Evolutionary conservation across 2,113 vertebrate species (phyloP).

Genomic region (Psittacus erithacus): DNA sequence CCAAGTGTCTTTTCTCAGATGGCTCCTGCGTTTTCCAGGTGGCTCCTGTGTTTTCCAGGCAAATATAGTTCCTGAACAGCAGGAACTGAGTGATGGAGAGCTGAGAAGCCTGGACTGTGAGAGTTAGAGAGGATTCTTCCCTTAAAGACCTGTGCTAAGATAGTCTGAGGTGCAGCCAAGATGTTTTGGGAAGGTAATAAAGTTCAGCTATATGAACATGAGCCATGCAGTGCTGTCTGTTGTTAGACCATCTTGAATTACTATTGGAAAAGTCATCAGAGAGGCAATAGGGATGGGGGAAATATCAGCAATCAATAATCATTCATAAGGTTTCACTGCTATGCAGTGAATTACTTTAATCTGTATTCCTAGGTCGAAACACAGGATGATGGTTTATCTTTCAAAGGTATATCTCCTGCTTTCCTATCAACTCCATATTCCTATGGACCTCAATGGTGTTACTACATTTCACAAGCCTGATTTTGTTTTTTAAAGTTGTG

Average conservation of each 20-base stretch:
- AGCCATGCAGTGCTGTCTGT: not conserved
- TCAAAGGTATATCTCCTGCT: not conserved
- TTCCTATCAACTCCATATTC: not conserved
- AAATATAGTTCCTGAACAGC: not conserved
- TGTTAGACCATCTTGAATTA: not conserved
- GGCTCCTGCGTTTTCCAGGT: not conserved
- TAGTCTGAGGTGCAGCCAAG: rapidly evolving
- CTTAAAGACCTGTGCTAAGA: not conserved
- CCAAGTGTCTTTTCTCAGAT: not conserved
- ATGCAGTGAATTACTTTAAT: not conserved
- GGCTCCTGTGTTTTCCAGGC: not conserved
- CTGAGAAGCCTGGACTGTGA: not conserved
- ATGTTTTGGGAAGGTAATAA: not conserved
- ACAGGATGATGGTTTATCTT: not conserved
- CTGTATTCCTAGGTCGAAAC: not conserved
- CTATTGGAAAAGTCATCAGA: not conserved
- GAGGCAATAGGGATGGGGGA: not conserved
- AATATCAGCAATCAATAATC: not conserved
- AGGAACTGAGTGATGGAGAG: not conserved
- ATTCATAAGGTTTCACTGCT: not conserved
- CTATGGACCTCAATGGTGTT: not conserved
- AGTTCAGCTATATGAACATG: not conserved
- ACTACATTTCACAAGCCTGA: not conserved
- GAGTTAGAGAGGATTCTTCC: not conserved
- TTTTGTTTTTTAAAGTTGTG: not conserved